These are phyloP conservation scores for Paradoxurus hermaphroditus DNA, from an alignment of 2,113 vertebrate species.

Conservation along the genomic window DNA sequence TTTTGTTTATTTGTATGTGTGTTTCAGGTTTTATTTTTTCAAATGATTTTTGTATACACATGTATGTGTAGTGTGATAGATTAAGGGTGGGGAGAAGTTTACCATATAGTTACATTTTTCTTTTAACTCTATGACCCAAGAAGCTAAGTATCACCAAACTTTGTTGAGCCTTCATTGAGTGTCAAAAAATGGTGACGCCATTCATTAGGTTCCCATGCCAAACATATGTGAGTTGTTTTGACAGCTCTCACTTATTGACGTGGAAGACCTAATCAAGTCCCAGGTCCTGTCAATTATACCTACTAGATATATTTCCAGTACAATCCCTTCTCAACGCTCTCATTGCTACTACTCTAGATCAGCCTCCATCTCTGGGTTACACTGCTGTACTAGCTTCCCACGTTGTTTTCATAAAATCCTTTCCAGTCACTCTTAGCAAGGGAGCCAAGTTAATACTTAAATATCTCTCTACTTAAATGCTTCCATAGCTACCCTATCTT, in stretches of 20 bases:
- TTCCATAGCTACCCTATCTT: neutral
- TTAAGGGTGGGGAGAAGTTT: neutral
- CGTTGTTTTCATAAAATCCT: neutral
- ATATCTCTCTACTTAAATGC: neutral
- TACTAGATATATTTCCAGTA: neutral
- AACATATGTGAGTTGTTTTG: neutral
- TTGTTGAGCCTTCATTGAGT: neutral
- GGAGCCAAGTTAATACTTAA: neutral
- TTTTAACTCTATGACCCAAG: neutral
- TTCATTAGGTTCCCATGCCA: neutral
- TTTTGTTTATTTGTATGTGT: neutral
- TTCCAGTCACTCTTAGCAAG: neutral
- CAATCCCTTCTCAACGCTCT: neutral
- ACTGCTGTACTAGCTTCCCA: neutral
- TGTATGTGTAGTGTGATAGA: neutral
- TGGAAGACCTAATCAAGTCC: neutral
- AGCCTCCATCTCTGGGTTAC: neutral
- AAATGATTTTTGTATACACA: neutral
- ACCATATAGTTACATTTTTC: neutral
- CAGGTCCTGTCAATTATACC: neutral
- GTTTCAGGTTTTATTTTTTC: neutral
- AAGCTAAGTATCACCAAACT: neutral
- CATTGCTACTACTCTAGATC: neutral
- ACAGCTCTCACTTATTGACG: neutral
- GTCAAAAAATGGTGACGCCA: neutral